Evolutionary conservation across 1,140 invertebrate species (phyloP), one percentile per base, ranked within the genome.

Genomic region (Varroa destructor): DNA sequence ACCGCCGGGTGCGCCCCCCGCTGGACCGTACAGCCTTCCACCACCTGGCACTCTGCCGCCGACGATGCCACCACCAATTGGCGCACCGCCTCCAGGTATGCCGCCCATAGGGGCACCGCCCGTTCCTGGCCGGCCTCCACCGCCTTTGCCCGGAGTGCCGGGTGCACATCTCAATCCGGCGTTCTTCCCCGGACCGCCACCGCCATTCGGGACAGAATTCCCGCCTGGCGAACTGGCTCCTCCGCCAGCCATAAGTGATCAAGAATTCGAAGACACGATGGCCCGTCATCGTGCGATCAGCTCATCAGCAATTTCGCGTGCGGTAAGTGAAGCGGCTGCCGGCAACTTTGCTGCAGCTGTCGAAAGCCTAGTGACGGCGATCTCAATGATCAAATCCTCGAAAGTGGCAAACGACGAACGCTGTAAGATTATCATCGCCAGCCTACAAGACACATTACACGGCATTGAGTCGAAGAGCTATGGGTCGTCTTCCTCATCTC

Each of bases 261-360:
- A 88, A 74, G 96, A 99, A 83, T 97, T 97, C 81, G 94, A 99
- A 81, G 96, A 99, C 80, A 93, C 97, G 55, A 96, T 99, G 90
- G 86, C 88, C 71, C 84, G 96, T 75, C 99, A 99, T 81, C 85
- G 94, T 74, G 97, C 93, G 10, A 94, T 99, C 1, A 97, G 93
- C 6, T 94, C 91, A 74, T 93, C 89, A 55, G 95, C 96, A 1
- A 98, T 99, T 74, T 90, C 91, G 12, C 83, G 95, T 74, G 96
- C 96, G 12, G 93, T 99, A 12, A 91, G 92, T 55, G 96, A 99
- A 82, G 96, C 96, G 1, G 92, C 93, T 43, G 90, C 90, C 72
- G 86, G 86, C 80, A 73, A 74, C 81, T 97, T 93, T 82, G 89
- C 90, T 0, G 93, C 90, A 81, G 96, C 96, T 61, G 97, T 99